Evolutionary conservation across 2,113 vertebrate genomes (phyloP).

Genomic region (Alligator sinensis): DNA sequence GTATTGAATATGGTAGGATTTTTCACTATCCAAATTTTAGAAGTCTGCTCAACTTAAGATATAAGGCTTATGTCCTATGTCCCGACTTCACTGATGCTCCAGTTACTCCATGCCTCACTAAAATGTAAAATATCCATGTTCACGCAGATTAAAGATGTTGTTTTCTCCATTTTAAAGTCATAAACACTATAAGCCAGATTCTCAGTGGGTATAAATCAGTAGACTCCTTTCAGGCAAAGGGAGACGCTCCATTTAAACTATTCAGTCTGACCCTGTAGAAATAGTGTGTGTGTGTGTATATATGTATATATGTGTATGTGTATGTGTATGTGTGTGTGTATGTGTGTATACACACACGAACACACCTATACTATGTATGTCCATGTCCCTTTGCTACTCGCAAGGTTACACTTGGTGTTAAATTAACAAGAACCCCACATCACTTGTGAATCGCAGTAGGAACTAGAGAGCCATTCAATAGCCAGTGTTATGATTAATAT

Average conservation of each 20-base stretch:
- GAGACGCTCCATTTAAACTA: not conserved
- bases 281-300: not conserved
- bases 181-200: not conserved
- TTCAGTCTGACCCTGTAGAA: not conserved
- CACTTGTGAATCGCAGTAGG: not conserved
- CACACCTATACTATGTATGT: too few species aligned
- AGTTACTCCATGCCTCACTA: not conserved
- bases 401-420: not conserved
- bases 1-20: not conserved
- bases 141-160: not conserved
- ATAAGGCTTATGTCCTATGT: not conserved
- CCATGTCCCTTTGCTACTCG: not conserved
- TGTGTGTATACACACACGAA: not conserved
- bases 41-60: not conserved
- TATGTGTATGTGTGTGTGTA: not conserved
- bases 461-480: not conserved
- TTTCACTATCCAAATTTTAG: not conserved
- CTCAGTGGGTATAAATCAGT: not conserved
- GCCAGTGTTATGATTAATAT: not conserved
- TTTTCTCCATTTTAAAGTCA: not conserved
- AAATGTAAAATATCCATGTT: not conserved
- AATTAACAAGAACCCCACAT: not conserved
- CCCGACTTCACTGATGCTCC: not conserved
- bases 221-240: not conserved
- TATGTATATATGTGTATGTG: rapidly evolving